Conservation (phyloP, 2,888 invertebrate species). For the Melipona bicolor region DNA sequence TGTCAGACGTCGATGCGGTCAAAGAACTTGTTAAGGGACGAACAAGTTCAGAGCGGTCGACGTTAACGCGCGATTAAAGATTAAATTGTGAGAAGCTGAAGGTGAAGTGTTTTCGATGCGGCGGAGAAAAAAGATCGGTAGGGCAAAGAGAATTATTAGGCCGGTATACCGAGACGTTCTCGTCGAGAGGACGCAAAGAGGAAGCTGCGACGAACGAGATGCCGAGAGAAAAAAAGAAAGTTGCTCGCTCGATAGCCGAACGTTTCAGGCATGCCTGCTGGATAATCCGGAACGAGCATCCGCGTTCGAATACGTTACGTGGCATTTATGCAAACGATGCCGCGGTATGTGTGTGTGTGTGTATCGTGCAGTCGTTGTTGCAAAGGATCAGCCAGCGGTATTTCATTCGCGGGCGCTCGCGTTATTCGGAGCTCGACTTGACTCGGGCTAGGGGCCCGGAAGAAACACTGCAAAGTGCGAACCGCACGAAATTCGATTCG, state of each 20-base stretch:
- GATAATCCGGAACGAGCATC: constrained; percentile 5
- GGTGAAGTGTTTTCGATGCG: constrained; percentile 28
- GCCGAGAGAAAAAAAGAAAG: not conserved
- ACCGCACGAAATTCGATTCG: constrained; percentile 21
- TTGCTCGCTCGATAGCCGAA: not conserved
- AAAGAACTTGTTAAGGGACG: not conserved
- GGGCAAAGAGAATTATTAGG: constrained; percentile 36
- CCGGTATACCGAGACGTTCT: not conserved
- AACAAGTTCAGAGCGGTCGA: not conserved
- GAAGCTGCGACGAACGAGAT: not conserved
- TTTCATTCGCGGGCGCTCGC: not conserved
- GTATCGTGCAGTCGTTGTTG: not conserved
- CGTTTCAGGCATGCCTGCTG: not conserved
- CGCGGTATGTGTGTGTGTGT: too few relatives aligned
- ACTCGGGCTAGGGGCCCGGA: too few relatives aligned
- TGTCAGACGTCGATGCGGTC: not conserved
- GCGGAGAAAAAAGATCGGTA: constrained; percentile 11
- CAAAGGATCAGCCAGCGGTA: too few relatives aligned
- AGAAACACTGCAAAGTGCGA: too few relatives aligned
- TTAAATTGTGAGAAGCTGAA: constrained; percentile 7
- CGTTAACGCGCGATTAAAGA: constrained; percentile 36
- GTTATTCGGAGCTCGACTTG: not conserved
- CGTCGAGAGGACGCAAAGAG: not conserved
- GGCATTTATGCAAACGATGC: constrained; percentile 22
- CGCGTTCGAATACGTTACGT: not conserved